A percentile compares a stretch with the other conserved stretches of the same genome.
Evolutionary conservation across 2,113 vertebrate species (phyloP).

Genomic region (Anguilla japonica): DNA sequence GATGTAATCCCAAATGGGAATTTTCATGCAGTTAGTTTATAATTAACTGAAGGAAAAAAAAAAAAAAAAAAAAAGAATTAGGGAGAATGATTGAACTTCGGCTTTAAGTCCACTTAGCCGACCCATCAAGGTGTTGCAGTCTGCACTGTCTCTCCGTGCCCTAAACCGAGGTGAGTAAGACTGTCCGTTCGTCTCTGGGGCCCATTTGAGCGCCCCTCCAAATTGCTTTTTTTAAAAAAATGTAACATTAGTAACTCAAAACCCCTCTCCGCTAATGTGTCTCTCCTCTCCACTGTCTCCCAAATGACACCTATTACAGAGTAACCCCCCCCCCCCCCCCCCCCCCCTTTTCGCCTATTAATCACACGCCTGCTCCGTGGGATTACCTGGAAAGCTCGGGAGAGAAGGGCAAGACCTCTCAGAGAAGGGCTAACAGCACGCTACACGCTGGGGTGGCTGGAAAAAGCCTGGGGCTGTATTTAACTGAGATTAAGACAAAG

Average conservation of each 20-base stretch:
- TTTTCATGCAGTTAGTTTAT: not conserved
- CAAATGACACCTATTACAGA: conserved; percentile 53
- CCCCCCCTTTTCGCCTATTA: conserved; percentile 38
- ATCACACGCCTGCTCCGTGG: conserved; percentile 50
- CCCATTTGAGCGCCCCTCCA: conserved; percentile 53
- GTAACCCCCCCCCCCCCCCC: conserved; percentile 38
- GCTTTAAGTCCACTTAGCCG: not conserved
- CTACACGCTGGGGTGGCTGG: conserved; percentile 39
- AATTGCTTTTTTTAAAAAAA: conserved; percentile 66
- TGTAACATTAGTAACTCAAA: conserved; percentile 61
- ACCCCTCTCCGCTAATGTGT: conserved; percentile 51
- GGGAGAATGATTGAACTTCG: not conserved
- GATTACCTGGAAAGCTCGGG: conserved; percentile 49
- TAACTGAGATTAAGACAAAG: conserved; percentile 16
- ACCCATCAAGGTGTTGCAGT: not conserved
- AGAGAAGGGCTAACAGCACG: conserved; percentile 37
- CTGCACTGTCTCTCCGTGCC: not conserved
- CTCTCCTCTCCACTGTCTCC: conserved; percentile 22
- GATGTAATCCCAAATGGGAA: not conserved
- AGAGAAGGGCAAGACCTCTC: conserved; percentile 30
- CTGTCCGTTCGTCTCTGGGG: conserved; percentile 54
- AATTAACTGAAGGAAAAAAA: not conserved
- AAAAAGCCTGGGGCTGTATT: conserved; percentile 46
- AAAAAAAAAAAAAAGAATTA: not conserved
- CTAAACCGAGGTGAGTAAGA: conserved; percentile 33